These are phyloP conservation scores for Babyrousa celebensis DNA, from an alignment of 2,797 vertebrate species.

Conservation along the genomic window DNA sequence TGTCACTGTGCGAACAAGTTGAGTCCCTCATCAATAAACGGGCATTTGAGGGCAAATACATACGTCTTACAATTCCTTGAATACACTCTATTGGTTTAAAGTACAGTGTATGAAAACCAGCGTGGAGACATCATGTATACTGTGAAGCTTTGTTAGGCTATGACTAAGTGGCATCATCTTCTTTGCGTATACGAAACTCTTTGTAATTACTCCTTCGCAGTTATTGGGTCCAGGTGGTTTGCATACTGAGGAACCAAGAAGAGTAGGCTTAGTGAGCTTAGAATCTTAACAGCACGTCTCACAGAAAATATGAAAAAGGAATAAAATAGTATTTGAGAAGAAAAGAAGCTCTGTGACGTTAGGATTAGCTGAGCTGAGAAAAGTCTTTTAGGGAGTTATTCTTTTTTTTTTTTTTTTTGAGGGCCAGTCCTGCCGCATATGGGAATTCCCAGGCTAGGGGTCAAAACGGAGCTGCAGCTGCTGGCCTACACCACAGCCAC, in stretches of 20 bases:
- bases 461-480: too few species aligned
- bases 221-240: not conserved
- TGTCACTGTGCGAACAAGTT: not conserved
- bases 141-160: not conserved
- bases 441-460: too few species aligned
- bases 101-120: not conserved
- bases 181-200: not conserved
- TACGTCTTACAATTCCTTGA: not conserved
- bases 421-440: too few species aligned
- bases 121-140: not conserved
- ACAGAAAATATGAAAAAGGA: not conserved
- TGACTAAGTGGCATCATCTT: not conserved
- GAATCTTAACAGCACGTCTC: not conserved
- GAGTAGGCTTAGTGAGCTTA: not conserved
- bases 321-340: constrained; percentile 12
- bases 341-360: not conserved
- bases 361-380: not conserved
- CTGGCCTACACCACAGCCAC: too few species aligned
- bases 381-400: not conserved
- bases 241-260: not conserved
- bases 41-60: not conserved
- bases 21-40: not conserved
- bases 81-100: not conserved
- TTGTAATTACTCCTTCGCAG: constrained; percentile 4
- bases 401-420: too few species aligned